These are phyloP conservation scores for Orthosia gothica DNA, from an alignment of 2,888 invertebrate genomes.

Conservation along the genomic window DNA sequence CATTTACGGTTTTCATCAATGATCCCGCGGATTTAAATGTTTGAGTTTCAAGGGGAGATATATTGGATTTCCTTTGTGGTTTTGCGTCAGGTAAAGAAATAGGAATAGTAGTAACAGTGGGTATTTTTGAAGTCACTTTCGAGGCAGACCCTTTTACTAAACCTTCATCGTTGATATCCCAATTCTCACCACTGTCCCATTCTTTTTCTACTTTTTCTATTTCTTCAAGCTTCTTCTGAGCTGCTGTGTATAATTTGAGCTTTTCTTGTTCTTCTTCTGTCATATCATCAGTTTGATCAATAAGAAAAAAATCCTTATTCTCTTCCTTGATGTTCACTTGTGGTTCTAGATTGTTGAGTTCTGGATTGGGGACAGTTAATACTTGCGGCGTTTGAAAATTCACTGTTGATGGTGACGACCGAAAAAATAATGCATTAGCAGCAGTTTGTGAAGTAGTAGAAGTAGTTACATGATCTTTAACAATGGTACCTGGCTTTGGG, in stretches of 20 bases:
- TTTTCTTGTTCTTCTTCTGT: slow-evolving; percentile 54
- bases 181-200: slow-evolving; percentile 85
- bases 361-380: neutral
- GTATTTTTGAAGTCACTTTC: slow-evolving; percentile 23
- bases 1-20: slow-evolving; percentile 67
- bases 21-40: slow-evolving; percentile 45
- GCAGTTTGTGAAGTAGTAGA: slow-evolving; percentile 3
- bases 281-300: slow-evolving; percentile 34
- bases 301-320: neutral
- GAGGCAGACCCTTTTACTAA: slow-evolving; percentile 11
- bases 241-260: slow-evolving; percentile 66
- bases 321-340: slow-evolving; percentile 16
- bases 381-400: slow-evolving; percentile 7
- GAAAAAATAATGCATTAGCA: slow-evolving; percentile 16
- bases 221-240: slow-evolving; percentile 79
- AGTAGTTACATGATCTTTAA: slow-evolving; percentile 1
- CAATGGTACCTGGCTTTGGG: slow-evolving; percentile 8
- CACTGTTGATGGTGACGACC: slow-evolving; percentile 14
- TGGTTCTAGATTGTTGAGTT: neutral
- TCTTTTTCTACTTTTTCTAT: slow-evolving; percentile 80
- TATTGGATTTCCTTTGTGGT: slow-evolving; percentile 73
- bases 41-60: slow-evolving; percentile 42
- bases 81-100: slow-evolving; percentile 68
- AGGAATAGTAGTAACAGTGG: neutral
- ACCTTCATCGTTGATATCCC: slow-evolving; percentile 73